These are phyloP conservation scores for Ochropleura plecta DNA, from an alignment of 2,888 invertebrate genomes.

Conservation along the genomic window DNA sequence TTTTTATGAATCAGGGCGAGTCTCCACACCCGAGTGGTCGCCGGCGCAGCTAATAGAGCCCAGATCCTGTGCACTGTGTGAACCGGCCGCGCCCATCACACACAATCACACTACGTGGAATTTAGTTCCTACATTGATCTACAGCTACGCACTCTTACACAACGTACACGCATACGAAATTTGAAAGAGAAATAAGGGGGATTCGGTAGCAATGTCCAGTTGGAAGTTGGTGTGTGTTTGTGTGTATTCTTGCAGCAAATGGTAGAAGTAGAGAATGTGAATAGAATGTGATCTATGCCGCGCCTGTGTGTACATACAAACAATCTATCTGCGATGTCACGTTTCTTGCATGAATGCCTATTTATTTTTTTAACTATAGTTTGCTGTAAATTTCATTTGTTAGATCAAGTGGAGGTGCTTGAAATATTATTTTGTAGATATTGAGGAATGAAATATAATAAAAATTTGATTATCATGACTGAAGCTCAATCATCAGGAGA, in stretches of 20 bases:
- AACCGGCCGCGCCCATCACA: slow-evolving; percentile 78
- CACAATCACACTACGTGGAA: slow-evolving; percentile 43
- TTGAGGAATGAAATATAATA: not conserved
- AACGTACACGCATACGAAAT: slow-evolving; percentile 13
- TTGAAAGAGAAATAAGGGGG: slow-evolving; percentile 25
- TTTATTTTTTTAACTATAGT: slow-evolving; percentile 48
- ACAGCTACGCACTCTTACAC: slow-evolving; percentile 26
- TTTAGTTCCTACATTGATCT: slow-evolving; percentile 36
- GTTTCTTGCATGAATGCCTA: slow-evolving; percentile 48
- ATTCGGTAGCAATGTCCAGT: slow-evolving; percentile 14
- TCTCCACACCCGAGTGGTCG: slow-evolving; percentile 82
- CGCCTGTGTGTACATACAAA: slow-evolving; percentile 75
- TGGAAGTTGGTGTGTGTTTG: slow-evolving; percentile 16
- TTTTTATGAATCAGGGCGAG: slow-evolving; percentile 79
- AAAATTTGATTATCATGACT: not conserved
- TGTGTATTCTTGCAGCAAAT: slow-evolving; percentile 22
- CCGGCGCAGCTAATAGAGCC: slow-evolving; percentile 87
- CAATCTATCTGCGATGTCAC: slow-evolving; percentile 66
- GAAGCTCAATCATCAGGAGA: too few relatives aligned
- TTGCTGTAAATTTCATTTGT: slow-evolving; percentile 7
- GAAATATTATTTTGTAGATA: not conserved
- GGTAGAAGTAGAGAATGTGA: slow-evolving; percentile 29
- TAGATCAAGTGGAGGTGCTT: not conserved
- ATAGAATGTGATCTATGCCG: slow-evolving; percentile 61
- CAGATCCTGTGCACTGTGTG: slow-evolving; percentile 88